Conservation (phyloP, 1,140 invertebrate genomes). For the Bathynomus jamesi region DNA sequence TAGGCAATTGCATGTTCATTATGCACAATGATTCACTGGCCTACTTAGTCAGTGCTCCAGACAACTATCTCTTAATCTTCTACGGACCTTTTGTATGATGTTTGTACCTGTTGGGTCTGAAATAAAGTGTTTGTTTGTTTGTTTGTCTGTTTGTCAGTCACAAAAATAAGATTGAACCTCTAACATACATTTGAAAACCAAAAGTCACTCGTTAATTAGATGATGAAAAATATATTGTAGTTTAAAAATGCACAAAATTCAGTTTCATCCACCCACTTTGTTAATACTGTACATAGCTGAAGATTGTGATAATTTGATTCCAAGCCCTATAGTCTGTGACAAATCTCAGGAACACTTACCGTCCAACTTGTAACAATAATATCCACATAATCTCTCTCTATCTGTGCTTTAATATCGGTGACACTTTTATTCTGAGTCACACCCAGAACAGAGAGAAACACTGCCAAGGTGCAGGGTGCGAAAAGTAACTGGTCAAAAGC, state of each 20-base stretch:
- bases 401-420: slow-evolving; percentile 50
- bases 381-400: slow-evolving; percentile 56
- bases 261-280: not conserved
- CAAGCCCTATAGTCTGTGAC: not conserved
- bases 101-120: no score
- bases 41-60: no score
- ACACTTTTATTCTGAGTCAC: slow-evolving; percentile 53
- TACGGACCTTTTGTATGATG: no score
- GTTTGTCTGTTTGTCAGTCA: no score
- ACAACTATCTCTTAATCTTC: no score
- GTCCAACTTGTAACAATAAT: slow-evolving; percentile 66
- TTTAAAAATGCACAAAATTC: no score
- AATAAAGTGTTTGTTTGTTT: no score
- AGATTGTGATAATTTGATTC: not conserved
- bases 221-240: not conserved
- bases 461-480: slow-evolving; percentile 56
- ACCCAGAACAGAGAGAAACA: slow-evolving; percentile 52
- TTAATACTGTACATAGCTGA: no score
- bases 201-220: not conserved
- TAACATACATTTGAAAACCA: not conserved
- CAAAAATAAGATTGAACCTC: not conserved
- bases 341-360: slow-evolving; percentile 42
- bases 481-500: slow-evolving; percentile 63
- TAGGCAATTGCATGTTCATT: no score
- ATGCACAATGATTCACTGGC: no score